These are phyloP conservation scores for Aquila chrysaetos DNA, from an alignment of 2,797 vertebrate genomes.

Conservation along the genomic window DNA sequence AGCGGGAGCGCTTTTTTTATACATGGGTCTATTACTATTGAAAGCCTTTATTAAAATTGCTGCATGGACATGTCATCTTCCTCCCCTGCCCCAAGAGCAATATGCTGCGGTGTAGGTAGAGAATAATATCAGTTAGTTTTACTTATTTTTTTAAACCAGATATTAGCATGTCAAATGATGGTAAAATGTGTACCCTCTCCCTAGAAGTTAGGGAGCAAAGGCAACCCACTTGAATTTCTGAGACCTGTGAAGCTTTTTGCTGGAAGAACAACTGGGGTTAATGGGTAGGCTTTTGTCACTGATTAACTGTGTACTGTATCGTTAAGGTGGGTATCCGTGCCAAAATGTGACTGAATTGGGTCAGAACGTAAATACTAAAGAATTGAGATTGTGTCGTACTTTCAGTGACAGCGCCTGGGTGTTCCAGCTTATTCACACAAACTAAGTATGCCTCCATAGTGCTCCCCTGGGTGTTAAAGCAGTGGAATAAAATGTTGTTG, in stretches of 20 bases:
- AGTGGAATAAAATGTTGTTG: neutral
- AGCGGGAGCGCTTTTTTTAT: neutral
- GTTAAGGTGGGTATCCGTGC: neutral
- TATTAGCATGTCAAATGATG: neutral
- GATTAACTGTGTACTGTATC: neutral
- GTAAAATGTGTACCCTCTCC: neutral
- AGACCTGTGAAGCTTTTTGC: neutral
- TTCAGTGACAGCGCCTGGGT: neutral
- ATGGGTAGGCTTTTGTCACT: neutral
- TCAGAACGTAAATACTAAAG: slow-evolving; percentile 9
- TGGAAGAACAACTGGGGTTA: neutral
- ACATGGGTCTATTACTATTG: accelerated
- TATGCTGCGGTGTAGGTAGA: neutral
- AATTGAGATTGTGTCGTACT: neutral
- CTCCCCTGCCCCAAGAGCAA: neutral
- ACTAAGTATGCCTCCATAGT: accelerated
- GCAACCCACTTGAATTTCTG: neutral
- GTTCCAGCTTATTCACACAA: neutral
- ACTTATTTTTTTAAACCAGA: neutral
- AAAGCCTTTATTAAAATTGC: neutral
- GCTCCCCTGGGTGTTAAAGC: neutral
- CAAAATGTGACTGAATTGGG: neutral
- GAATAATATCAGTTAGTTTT: neutral
- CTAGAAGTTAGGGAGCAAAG: neutral
- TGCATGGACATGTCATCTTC: neutral